Evolutionary conservation across 2,888 invertebrate genomes (phyloP), one percentile per base, ranked within the genome.

Genomic region (Mesodorylaimus sp.): DNA sequence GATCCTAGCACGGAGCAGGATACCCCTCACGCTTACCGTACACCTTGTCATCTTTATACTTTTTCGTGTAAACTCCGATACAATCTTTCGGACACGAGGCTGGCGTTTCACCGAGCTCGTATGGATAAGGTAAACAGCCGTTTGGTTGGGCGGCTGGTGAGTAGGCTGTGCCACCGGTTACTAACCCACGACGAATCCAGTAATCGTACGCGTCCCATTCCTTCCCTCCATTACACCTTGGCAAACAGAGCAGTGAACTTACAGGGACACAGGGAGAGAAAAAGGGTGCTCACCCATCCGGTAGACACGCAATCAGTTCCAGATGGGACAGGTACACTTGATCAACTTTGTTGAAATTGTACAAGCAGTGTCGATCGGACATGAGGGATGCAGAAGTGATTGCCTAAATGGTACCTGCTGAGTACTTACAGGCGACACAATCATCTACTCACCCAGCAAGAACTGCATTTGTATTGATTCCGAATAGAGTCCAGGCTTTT

Each of bases 401-500:
- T 10, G 32, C 32, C 32, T 32, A 32, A 32, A 32, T 10, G 32
- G 10, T 7, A 32, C 32, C n/a, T n/a, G n/a, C n/a, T n/a, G n/a
- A n/a, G n/a, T n/a, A n/a, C n/a, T n/a, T n/a, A n/a, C n/a, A n/a
- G n/a, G n/a, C n/a, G n/a, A n/a, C n/a, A n/a, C n/a, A n/a, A n/a
- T n/a, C n/a, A n/a, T n/a, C 36, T n/a, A 27, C 27, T 45, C 26
- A 46, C 47, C 47, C 47, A 46, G 36, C 47, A 46, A 3, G 47
- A 46, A 13, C 47, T 36, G 36, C 47, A 46, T 10, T 29, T 36
- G 3, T 29, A 29, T 23, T 46, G 47, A 19, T 46, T 36, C 36
- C 47, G 21, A 23, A 46, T 26, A n/a, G n/a, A n/a, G n/a, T n/a
- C n/a, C n/a, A n/a, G n/a, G n/a, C n/a, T n/a, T n/a, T n/a, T n/a